Conservation (phyloP, 2,113 vertebrate genomes). For the Polypterus bichir region DNA sequence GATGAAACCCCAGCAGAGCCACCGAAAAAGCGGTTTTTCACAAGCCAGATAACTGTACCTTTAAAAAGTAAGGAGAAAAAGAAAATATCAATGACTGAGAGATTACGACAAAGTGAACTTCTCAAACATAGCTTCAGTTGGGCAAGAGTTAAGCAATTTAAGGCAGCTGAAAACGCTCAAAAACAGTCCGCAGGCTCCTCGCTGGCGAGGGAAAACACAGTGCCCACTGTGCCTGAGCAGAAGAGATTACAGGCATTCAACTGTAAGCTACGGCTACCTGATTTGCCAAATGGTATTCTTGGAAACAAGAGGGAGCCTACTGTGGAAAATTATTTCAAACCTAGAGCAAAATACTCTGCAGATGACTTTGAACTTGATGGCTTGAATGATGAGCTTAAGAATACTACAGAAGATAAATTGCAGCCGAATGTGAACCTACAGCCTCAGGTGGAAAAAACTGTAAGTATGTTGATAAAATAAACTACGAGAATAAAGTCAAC, state of each 20-base stretch:
- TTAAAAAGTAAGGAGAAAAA: constrained; percentile 74
- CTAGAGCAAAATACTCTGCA: constrained; percentile 51
- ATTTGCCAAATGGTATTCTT: constrained; percentile 50
- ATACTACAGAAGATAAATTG: constrained; percentile 8
- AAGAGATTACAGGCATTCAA: constrained; percentile 31
- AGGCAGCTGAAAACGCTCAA: constrained; percentile 40
- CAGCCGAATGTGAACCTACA: constrained; percentile 4
- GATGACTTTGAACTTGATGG: constrained; percentile 56
- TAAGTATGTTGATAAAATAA: too few relatives aligned
- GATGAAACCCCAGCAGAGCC: constrained; percentile 34
- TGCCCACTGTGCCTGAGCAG: constrained; percentile 2
- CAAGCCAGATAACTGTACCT: constrained; percentile 72
- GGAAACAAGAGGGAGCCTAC: constrained; percentile 36
- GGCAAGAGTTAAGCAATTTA: constrained; percentile 80
- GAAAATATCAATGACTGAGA: constrained; percentile 53
- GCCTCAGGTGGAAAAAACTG: neutral
- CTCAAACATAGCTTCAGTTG: constrained; percentile 71
- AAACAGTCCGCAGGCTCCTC: constrained; percentile 1
- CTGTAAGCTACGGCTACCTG: constrained; percentile 37
- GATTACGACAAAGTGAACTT: constrained; percentile 52
- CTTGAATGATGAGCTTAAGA: constrained; percentile 35
- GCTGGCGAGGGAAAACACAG: constrained; percentile 12
- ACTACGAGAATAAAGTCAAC: too few relatives aligned
- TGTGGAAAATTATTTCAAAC: constrained; percentile 54
- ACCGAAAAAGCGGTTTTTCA: constrained; percentile 80